A percentile compares a stretch with the other conserved stretches of the same genome.
phyloP scores from a whole-genome alignment of 2,113 vertebrate genomes.

The Accipiter cooperii region DNA sequence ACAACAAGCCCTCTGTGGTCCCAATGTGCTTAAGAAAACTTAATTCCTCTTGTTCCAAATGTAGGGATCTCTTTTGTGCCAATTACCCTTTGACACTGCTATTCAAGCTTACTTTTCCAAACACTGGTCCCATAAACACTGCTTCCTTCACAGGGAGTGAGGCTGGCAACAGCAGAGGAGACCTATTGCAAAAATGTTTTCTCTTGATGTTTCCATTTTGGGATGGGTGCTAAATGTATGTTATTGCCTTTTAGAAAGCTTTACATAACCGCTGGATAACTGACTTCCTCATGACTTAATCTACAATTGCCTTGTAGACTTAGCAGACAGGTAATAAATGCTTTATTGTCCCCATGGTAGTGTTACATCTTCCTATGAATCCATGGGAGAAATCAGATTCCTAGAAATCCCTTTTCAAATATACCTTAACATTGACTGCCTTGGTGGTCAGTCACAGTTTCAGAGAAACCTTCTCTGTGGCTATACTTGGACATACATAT shows the following conservation, averaged over 20 bases:
- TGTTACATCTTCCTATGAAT: not conserved
- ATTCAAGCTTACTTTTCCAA: slow-evolving; percentile 14
- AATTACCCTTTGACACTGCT: slow-evolving; percentile 17
- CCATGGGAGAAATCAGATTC: not conserved
- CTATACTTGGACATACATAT: not conserved
- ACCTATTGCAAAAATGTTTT: not conserved
- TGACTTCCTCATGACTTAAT: not conserved
- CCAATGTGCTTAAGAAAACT: slow-evolving; percentile 35
- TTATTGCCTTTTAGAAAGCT: not conserved
- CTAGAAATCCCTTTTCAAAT: not conserved
- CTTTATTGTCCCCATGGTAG: not conserved
- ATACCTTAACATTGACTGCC: not conserved
- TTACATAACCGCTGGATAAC: not conserved
- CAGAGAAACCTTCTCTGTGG: not conserved
- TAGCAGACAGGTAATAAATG: not conserved
- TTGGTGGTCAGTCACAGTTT: not conserved
- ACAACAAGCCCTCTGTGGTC: slow-evolving; percentile 20
- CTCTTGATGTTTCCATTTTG: not conserved
- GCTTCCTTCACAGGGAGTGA: not conserved
- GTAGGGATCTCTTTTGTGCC: slow-evolving; percentile 37
- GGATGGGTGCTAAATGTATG: not conserved
- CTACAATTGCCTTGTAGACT: not conserved
- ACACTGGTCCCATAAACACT: not conserved
- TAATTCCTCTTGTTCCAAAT: slow-evolving; percentile 36
- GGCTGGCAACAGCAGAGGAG: not conserved